Conservation (phyloP, 2,797 vertebrate species). For the Chelon labrosus region DNA sequence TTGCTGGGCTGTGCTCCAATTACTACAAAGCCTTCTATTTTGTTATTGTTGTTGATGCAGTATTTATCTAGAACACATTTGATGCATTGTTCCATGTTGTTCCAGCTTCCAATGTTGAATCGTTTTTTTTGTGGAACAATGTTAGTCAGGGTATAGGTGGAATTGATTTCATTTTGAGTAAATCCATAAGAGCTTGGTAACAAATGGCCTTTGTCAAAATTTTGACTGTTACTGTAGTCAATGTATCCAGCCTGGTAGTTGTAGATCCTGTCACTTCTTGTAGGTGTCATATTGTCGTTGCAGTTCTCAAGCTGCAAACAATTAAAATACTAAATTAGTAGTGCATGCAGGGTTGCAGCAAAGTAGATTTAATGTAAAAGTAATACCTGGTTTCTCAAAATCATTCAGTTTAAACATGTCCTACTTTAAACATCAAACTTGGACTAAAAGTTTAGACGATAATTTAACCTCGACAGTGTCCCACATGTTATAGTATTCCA, state of each 20-base stretch:
- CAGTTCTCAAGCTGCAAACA: constrained; percentile 21
- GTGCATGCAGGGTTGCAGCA: not conserved
- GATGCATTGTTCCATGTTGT: not conserved
- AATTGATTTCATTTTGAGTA: fast-evolving
- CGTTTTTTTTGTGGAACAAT: not conserved
- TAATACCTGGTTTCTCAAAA: too few relatives aligned
- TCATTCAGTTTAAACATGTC: too few relatives aligned
- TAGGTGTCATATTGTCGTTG: fast-evolving
- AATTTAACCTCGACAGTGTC: too few relatives aligned
- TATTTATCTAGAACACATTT: not conserved
- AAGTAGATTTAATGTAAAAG: not conserved
- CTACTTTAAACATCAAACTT: too few relatives aligned
- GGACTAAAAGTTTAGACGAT: too few relatives aligned
- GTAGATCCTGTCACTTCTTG: fast-evolving
- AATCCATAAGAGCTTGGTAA: constrained; percentile 18
- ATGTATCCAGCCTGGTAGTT: fast-evolving
- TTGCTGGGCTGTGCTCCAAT: constrained; percentile 35
- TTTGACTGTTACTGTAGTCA: not conserved
- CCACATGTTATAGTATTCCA: too few relatives aligned
- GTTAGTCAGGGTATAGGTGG: constrained; percentile 63
- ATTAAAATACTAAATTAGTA: not conserved
- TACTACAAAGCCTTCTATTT: constrained; percentile 20
- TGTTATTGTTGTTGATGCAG: not conserved
- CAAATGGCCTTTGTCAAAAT: constrained; percentile 31
- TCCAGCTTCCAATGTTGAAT: constrained; percentile 13